phyloP scores from a whole-genome alignment of 2,888 invertebrate genomes.

The Prionchulus punctatus region DNA sequence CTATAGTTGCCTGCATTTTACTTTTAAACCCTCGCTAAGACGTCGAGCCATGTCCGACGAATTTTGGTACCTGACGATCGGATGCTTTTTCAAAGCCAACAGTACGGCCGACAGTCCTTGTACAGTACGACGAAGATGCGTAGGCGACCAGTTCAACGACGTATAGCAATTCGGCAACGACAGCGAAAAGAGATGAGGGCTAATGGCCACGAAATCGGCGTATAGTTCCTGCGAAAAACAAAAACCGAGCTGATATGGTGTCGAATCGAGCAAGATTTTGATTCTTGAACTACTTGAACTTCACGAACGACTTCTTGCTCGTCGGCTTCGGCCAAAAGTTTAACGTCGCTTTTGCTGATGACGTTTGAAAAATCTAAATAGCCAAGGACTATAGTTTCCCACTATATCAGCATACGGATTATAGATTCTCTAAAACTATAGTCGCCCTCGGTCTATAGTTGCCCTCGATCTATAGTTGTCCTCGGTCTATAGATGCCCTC shows the following conservation, averaged over 20 bases:
- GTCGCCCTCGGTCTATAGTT: too few relatives aligned
- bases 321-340: conserved; percentile 86
- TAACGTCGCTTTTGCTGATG: conserved; percentile 87
- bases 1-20: too few relatives aligned
- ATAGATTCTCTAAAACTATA: too few relatives aligned
- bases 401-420: too few relatives aligned
- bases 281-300: conserved; percentile 43
- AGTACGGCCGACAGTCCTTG: conserved; percentile 70
- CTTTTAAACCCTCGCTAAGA: conserved; percentile 63
- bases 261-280: too few relatives aligned
- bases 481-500: too few relatives aligned
- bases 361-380: conserved; percentile 98
- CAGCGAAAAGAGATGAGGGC: conserved; percentile 63
- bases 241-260: too few relatives aligned
- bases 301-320: conserved; percentile 93
- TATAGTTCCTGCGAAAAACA: conserved; percentile 69
- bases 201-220: conserved; percentile 82
- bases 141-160: conserved; percentile 46
- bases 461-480: too few relatives aligned
- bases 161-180: conserved; percentile 36
- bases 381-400: too few relatives aligned
- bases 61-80: conserved; percentile 68
- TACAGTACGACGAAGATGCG: conserved; percentile 56
- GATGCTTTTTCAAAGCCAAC: conserved; percentile 73
- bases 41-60: conserved; percentile 67